phyloP scores from a whole-genome alignment of 2,888 invertebrate genomes.

The Melanotus villosus region DNA sequence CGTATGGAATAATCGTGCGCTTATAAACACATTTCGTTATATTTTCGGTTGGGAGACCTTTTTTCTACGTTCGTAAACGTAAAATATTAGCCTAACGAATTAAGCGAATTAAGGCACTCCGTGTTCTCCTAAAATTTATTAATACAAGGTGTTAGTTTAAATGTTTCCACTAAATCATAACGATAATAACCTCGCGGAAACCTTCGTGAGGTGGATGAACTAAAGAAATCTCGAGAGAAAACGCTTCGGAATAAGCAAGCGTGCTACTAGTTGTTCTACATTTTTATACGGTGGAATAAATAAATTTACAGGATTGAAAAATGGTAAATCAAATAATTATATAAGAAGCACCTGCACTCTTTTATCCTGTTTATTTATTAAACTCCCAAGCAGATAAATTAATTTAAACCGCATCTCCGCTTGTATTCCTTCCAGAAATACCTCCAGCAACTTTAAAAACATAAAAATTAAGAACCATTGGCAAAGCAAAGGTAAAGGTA shows the following conservation, averaged over 20 bases:
- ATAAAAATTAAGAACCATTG: too few relatives aligned
- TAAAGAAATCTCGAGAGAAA: conserved; percentile 1
- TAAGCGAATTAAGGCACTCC: neutral
- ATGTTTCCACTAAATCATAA: conserved; percentile 1
- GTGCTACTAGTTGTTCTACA: neutral
- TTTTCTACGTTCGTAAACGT: neutral
- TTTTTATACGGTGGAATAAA: too few relatives aligned
- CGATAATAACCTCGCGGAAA: conserved; percentile 4
- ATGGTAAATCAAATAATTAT: too few relatives aligned
- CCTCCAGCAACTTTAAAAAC: too few relatives aligned
- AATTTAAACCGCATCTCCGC: too few relatives aligned
- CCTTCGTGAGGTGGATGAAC: neutral
- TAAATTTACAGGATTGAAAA: too few relatives aligned
- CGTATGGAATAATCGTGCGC: conserved; percentile 15
- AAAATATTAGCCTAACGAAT: too few relatives aligned
- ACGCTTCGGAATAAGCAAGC: conserved; percentile 10
- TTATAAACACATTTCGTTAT: neutral
- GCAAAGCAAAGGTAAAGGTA: too few relatives aligned
- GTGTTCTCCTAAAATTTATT: conserved; percentile 12
- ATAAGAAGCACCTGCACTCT: too few relatives aligned
- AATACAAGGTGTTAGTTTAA: conserved; percentile 7
- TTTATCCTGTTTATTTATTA: too few relatives aligned
- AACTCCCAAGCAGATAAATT: too few relatives aligned
- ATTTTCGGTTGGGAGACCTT: conserved; percentile 1
- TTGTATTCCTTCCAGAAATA: too few relatives aligned